phyloP scores from a whole-genome alignment of 2,797 vertebrate genomes.

The Meriones psammophilus region DNA sequence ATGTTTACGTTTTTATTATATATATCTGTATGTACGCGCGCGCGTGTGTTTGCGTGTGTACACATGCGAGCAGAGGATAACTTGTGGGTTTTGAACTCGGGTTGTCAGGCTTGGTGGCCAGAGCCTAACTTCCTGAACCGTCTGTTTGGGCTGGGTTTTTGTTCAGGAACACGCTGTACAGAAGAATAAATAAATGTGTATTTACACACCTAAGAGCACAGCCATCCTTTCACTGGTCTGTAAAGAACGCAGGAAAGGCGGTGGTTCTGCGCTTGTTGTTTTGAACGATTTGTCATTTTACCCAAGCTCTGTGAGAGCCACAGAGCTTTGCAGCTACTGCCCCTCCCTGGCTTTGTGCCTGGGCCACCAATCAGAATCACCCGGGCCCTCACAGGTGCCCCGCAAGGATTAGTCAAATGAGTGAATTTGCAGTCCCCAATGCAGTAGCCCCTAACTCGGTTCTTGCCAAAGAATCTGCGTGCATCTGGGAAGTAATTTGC shows the following conservation, averaged over 20 bases:
- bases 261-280: not conserved
- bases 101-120: not conserved
- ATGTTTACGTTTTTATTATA: not conserved
- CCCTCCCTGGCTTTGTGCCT: not conserved
- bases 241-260: not conserved
- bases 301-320: slow-evolving; percentile 29
- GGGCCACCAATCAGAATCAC: not conserved
- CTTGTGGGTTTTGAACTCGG: not conserved
- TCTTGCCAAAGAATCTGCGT: not conserved
- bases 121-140: too few species aligned
- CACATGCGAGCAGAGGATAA: not conserved
- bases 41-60: not conserved
- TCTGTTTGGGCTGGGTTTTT: not conserved
- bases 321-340: not conserved
- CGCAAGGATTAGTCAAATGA: slow-evolving; percentile 10
- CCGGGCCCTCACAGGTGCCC: not conserved
- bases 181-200: not conserved
- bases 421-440: not conserved
- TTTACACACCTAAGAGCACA: not conserved
- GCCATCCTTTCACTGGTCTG: not conserved
- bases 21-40: not conserved
- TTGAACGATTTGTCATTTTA: slow-evolving; percentile 28
- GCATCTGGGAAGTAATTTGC: slow-evolving; percentile 39
- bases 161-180: not conserved
- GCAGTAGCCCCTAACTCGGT: not conserved